These are phyloP conservation scores for Drosophila picticornis DNA, from an alignment of 2,888 invertebrate species.

Conservation along the genomic window DNA sequence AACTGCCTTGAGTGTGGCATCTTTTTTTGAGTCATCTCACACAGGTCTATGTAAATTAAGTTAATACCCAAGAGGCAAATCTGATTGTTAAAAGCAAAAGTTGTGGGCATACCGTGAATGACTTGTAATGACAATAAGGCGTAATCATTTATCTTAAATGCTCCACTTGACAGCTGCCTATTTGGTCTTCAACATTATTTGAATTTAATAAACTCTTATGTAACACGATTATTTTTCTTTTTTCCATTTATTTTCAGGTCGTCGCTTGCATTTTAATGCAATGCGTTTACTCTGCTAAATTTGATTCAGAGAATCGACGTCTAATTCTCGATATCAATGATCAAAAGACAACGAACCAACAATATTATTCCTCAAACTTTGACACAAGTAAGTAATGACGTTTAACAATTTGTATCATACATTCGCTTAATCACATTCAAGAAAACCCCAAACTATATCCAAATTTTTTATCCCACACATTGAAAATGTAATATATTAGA, in stretches of 20 bases:
- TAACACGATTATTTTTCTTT: constrained; percentile 10
- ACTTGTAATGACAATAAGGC: constrained; percentile 23
- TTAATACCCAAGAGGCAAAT: constrained; percentile 26
- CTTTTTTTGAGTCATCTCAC: constrained; percentile 49
- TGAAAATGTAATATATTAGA: constrained; percentile 63
- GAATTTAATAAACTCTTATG: background rate
- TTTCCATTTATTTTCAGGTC: constrained; percentile 81
- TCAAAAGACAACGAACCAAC: constrained; percentile 89
- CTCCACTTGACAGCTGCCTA: constrained; percentile 17
- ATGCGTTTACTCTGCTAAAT: constrained; percentile 82
- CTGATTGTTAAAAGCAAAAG: constrained; percentile 37
- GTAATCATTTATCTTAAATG: constrained; percentile 26
- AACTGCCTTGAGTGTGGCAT: constrained; percentile 50
- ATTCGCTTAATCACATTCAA: constrained; percentile 49
- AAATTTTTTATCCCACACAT: constrained; percentile 40
- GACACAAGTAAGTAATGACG: constrained; percentile 88
- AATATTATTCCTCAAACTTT: constrained; percentile 91
- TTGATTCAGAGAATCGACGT: constrained; percentile 86
- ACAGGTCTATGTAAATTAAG: constrained; percentile 53
- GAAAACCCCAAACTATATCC: constrained; percentile 17
- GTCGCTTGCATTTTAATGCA: constrained; percentile 85
- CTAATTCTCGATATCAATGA: constrained; percentile 91
- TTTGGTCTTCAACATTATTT: background rate
- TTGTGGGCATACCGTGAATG: constrained; percentile 48
- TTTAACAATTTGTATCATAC: constrained; percentile 54